phyloP scores from a whole-genome alignment of 2,888 invertebrate genomes.

The Dromius quadrimaculatus region DNA sequence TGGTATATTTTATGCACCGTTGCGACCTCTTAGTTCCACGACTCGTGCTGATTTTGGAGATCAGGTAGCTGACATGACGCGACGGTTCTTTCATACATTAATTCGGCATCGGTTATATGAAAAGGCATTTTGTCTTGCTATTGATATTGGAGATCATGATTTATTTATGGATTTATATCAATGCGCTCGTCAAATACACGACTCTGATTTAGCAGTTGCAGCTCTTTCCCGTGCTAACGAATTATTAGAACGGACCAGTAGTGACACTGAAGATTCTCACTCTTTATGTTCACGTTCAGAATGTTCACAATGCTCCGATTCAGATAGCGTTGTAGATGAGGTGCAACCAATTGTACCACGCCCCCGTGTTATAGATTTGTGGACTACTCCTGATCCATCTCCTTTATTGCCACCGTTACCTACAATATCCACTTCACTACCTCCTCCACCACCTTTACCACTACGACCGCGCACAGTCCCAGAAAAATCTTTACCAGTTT shows the following conservation, averaged over 20 bases:
- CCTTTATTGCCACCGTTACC: slow-evolving; percentile 53
- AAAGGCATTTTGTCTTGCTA: slow-evolving; percentile 87
- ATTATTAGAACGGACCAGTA: slow-evolving; percentile 63
- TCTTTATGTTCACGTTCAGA: slow-evolving; percentile 81
- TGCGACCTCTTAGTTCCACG: slow-evolving; percentile 48
- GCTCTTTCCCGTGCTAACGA: slow-evolving; percentile 77
- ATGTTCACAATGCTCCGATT: slow-evolving; percentile 73
- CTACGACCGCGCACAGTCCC: background rate
- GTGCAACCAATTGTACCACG: background rate
- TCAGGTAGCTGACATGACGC: slow-evolving; percentile 83
- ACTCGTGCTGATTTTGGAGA: slow-evolving; percentile 49
- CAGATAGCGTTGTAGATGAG: slow-evolving; percentile 60
- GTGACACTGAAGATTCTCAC: slow-evolving; percentile 64
- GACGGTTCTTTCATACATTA: slow-evolving; percentile 89
- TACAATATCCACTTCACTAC: background rate
- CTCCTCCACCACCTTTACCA: slow-evolving; percentile 12
- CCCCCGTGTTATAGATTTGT: slow-evolving; percentile 5
- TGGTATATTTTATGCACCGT: slow-evolving; percentile 82
- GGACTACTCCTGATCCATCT: slow-evolving; percentile 46
- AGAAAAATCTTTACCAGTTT: background rate
- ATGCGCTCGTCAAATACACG: slow-evolving; percentile 75
- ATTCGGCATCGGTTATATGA: slow-evolving; percentile 81
- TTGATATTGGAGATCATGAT: slow-evolving; percentile 88
- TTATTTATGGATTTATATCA: slow-evolving; percentile 87
- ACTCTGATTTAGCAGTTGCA: slow-evolving; percentile 75